These are phyloP conservation scores for Sebastolobus alascanus DNA, from an alignment of 2,797 vertebrate species.

Conservation along the genomic window DNA sequence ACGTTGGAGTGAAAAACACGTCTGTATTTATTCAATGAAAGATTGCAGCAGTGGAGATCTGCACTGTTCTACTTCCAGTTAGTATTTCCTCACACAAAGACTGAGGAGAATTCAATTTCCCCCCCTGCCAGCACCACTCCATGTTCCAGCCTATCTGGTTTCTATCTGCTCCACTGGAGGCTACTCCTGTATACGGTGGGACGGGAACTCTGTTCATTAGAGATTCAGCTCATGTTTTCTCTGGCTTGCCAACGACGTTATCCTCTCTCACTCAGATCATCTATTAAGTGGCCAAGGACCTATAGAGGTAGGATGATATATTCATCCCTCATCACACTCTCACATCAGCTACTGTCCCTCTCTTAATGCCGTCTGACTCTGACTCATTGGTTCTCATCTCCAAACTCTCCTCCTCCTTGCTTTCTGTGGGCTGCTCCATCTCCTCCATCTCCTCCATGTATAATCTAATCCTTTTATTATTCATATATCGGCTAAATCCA, in stretches of 20 bases:
- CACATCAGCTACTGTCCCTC: neutral
- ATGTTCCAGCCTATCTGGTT: neutral
- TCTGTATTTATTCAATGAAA: neutral
- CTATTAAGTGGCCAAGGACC: constrained; percentile 43
- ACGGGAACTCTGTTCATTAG: constrained; percentile 41
- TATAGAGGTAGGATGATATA: constrained; percentile 31
- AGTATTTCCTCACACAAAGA: neutral
- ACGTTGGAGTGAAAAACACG: neutral
- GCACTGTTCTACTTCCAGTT: neutral
- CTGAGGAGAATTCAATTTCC: neutral
- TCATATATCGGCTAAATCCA: constrained; percentile 24
- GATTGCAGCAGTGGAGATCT: neutral
- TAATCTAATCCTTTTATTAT: constrained; percentile 40
- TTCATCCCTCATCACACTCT: constrained; percentile 2
- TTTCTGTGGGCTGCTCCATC: too few relatives aligned
- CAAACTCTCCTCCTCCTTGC: constrained; percentile 3
- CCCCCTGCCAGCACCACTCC: neutral
- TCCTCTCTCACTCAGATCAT: constrained; percentile 29
- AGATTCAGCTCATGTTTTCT: constrained; percentile 62
- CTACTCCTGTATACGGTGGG: neutral
- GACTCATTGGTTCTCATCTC: constrained; percentile 20
- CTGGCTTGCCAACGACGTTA: constrained; percentile 20
- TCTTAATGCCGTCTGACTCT: constrained; percentile 5
- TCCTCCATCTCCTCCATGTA: constrained; percentile 1
- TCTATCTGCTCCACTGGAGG: neutral